Percentiles rank a stretch among this genome's conserved stretches.
These are phyloP conservation scores for Dryobota labecula DNA, from an alignment of 2,888 invertebrate genomes.

Conservation along the genomic window DNA sequence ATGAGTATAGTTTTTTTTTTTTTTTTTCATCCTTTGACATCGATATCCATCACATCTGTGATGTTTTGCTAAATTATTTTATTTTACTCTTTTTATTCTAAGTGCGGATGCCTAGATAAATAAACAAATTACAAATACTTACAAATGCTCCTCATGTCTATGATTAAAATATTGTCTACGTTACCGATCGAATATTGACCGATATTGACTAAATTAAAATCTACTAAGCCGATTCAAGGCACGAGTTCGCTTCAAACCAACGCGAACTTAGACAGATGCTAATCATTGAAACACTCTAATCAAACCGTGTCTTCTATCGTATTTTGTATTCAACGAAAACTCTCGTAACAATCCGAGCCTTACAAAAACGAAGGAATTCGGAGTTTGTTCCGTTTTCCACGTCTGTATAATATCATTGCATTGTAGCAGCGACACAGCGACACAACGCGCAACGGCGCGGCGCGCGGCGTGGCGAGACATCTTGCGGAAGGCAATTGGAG, in stretches of 20 bases:
- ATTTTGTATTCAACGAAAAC: not conserved
- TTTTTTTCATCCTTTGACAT: no score
- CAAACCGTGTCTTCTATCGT: slow-evolving; percentile 23
- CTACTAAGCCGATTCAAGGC: slow-evolving; percentile 30
- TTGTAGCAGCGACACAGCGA: slow-evolving; percentile 37
- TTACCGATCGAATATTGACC: not conserved
- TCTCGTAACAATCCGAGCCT: not conserved
- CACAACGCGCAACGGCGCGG: no score
- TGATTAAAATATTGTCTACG: not conserved
- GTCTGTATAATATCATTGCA: slow-evolving; percentile 38
- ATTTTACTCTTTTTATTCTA: not conserved
- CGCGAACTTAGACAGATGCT: not conserved
- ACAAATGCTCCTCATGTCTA: slow-evolving; percentile 6
- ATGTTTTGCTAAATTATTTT: no score
- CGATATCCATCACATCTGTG: no score
- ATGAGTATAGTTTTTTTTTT: no score
- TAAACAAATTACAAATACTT: no score
- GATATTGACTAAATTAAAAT: slow-evolving; percentile 20
- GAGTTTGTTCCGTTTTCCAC: not conserved
- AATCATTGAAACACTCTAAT: slow-evolving; percentile 28
- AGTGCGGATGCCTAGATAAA: not conserved
- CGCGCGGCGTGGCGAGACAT: slow-evolving; percentile 54
- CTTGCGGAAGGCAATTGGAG: slow-evolving; percentile 67
- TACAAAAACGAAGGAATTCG: not conserved
- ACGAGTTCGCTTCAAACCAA: slow-evolving; percentile 29